Base-by-base conservation (phyloP, 2,113 vertebrate genomes). In the Syrmaticus mikado region DNA sequence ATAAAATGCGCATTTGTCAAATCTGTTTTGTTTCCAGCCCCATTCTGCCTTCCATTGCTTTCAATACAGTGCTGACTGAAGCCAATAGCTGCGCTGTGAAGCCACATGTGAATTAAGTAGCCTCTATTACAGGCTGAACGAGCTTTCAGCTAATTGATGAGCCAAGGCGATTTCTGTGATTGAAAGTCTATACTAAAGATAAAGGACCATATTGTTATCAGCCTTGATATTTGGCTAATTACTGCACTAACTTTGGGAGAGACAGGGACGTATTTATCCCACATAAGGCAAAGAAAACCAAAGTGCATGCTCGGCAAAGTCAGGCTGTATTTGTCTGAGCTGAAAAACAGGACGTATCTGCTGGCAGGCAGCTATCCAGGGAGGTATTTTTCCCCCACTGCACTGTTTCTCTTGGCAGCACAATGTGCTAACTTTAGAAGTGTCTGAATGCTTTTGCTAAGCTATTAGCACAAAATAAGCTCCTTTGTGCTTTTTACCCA, bases 361-460 rank as follows among this genome's bases (percentile, higher is more conserved):
- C 78, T 94, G 68, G 68, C 80, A 91, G 96, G 95, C 89, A 90
- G 81, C 93, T 93, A 92, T 95, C 87, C 90, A 89, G 68, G 50
- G 82, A 96, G 89, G 81, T 96, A 93, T 95, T 94, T 96, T 95
- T 85, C 66, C 78, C 58, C 72, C 81, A 72, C 83, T 93, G 53
- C 79, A 93, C 82, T 97, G 96, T 97, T 97, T 97, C 68, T 96
- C 58, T 97, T 97, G 96, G 97, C 95, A 94, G 81, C 68, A 81
- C 57, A 36, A 62, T 62, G 72, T 77, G 93, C 95, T 96, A 97
- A 95, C 87, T 97, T 97, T 97, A 97, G 96, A 96, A 96, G 84
- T 74, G 89, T 91, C 93, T 95, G 92, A 90, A 95, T 96, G 93
- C 85, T 74, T 92, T 92, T 85, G 67, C 89, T 95, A 94, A 96